Evolutionary conservation across 2,888 invertebrate species (phyloP).

Genomic region (Megaustenia siamemsis): DNA sequence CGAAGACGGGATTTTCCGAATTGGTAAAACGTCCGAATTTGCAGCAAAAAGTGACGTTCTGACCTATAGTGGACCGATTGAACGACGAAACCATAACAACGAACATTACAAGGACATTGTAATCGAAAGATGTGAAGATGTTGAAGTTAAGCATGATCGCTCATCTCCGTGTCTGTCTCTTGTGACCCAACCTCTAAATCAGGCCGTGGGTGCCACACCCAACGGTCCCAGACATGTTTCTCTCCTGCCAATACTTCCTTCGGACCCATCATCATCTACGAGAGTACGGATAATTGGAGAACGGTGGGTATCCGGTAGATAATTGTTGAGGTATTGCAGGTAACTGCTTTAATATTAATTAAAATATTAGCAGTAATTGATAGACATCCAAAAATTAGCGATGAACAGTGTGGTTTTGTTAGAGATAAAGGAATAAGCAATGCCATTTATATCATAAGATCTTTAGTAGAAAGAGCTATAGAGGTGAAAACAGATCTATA

Average conservation of each 20-base stretch:
- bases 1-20: not conserved
- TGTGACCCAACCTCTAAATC: not conserved
- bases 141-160: slow-evolving; percentile 33
- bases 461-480: too few species aligned
- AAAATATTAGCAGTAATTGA: too few species aligned
- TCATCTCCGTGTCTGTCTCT: slow-evolving; percentile 16
- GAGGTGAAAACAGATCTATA: too few species aligned
- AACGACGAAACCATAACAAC: slow-evolving; percentile 34
- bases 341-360: too few species aligned
- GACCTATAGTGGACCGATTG: not conserved
- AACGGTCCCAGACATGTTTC: slow-evolving; percentile 85
- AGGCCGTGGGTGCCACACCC: slow-evolving; percentile 78
- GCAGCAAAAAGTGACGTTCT: not conserved
- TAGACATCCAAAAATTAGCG: too few species aligned
- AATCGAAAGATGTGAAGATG: slow-evolving; percentile 81
- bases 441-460: too few species aligned
- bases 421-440: too few species aligned
- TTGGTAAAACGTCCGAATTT: slow-evolving; percentile 39
- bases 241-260: slow-evolving; percentile 78
- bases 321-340: not conserved
- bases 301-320: slow-evolving; percentile 58
- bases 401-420: too few species aligned
- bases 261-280: slow-evolving; percentile 59
- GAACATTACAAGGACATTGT: slow-evolving; percentile 40
- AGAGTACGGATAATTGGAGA: slow-evolving; percentile 80